Base-by-base conservation (phyloP, 2,888 invertebrate genomes). In the Icerya purchasi region DNA sequence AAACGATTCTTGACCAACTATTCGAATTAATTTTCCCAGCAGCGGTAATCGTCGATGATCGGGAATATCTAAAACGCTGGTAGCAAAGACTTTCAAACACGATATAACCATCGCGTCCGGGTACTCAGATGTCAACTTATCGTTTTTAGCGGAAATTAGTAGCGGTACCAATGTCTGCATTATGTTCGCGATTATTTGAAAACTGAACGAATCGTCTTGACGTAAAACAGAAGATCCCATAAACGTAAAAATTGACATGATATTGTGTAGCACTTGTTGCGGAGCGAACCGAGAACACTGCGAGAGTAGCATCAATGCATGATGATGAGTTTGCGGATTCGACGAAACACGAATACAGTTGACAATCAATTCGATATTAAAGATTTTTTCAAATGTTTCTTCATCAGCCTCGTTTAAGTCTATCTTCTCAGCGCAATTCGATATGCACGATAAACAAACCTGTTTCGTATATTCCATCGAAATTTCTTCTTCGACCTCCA, bases 211-310 rank as follows among this genome's bases (percentile, higher is more conserved):
- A 68, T 96, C 93, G 69, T 97, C 96, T 66, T 92, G 90, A 10
- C 93, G 78, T 1, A 96, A 75, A 10, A 97, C 83, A 0, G 89
- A 89, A 0, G 86, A 86, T 1, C 97, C 97, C 83, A 98, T 92
- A 69, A 97, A 98, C 0, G 96, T 94, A 70, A 98, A 98, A 66
- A 98, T 88, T 22, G 91, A 84, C 82, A 97, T 93, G 2, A 94
- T 86, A 67, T 94, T 90, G 68, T 90, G 86, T 19, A 96, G 73
- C 0, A 97, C 89, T 72, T 85, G 82, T 62, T 83, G 80, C 70
- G 91, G 91, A 61, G 86, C 76, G 68, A 88, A 76, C 24, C 77
- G 76, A 0, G 91, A 88, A 18, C 85, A 82, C 61, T 84, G 79
- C 0, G 87, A 81, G 1, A 97, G 75, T 1, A 96, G 76, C 25